Evolutionary conservation across 1,140 invertebrate species (phyloP), one percentile per base, ranked within the genome.

Genomic region (Galendromus occidentalis): DNA sequence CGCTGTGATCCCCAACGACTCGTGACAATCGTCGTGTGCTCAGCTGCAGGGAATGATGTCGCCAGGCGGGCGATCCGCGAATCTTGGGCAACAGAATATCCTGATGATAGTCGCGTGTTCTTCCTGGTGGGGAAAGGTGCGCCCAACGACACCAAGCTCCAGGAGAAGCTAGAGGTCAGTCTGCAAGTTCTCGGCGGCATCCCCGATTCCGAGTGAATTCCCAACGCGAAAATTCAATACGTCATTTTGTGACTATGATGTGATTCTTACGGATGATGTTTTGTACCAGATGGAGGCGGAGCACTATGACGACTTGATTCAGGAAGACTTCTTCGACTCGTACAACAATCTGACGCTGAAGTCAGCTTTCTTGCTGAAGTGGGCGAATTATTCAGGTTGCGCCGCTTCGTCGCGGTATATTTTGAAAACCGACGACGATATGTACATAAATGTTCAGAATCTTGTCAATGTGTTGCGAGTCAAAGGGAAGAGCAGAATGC

Each of bases 281-380:
- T 25, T 25, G 14, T 47, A 22, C 20, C 22, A 59, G 51, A 25
- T 33, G 51, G 51, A 59, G 33, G 51, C 51, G 14, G 33, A 80
- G 2, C 75, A 76, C 29, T 83, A 83, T 70, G 81, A 83, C 29
- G 91, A 96, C 75, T 83, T 96, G n/a, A 84, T 96, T 42, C 86
- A 92, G 76, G 88, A 91, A 74, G 82, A 83, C 64, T 94, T 92
- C 73, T 72, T 85, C 12, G 91, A 96, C 74, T 84, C 85, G 0
- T 95, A 95, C 74, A 87, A 89, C 73, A 95, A 96, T 80, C 77
- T 95, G 63, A 94, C 90, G 0, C 74, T 93, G 7, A 95, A 95
- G 74, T 86, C 85, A 18, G 81, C 88, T 17, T 84, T 88, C 81
- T 80, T 89, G 75, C 75, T 92, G 44, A 90, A 91, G 73, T 87